Evolutionary conservation across 2,113 vertebrate species (phyloP).

Genomic region (Rhipidura dahli): DNA sequence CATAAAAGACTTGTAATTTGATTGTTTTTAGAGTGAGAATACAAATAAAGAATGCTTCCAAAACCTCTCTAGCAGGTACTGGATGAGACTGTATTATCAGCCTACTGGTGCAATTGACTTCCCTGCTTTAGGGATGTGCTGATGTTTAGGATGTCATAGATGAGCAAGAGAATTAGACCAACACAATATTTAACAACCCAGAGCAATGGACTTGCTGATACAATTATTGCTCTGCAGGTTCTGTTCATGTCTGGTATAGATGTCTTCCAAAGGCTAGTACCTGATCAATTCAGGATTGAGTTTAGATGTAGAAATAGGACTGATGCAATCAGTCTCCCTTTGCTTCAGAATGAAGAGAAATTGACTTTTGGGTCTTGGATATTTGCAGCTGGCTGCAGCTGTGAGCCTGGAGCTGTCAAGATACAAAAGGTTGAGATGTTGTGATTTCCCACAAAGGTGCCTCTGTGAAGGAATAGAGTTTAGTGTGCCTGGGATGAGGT

Average conservation of each 20-base stretch:
- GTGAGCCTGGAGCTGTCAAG: background rate
- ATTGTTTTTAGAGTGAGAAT: background rate
- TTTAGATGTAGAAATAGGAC: background rate
- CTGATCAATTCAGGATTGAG: background rate
- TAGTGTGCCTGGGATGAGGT: background rate
- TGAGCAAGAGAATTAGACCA: background rate
- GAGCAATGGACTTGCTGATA: background rate
- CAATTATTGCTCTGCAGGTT: background rate
- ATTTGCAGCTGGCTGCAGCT: background rate
- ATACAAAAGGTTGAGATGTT: fast-evolving
- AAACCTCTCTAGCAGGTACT: background rate
- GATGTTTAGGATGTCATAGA: background rate
- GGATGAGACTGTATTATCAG: background rate
- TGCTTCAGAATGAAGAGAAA: background rate
- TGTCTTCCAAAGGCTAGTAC: background rate
- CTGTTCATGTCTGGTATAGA: background rate
- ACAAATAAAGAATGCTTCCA: background rate
- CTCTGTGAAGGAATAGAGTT: background rate
- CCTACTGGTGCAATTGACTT: background rate
- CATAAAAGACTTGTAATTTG: background rate
- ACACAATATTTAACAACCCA: background rate
- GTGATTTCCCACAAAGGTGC: background rate
- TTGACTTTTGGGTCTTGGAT: background rate
- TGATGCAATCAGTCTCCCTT: background rate
- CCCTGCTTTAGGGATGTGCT: background rate